phyloP scores from a whole-genome alignment of 2,797 vertebrate species.

The Tragopan temminckii region DNA sequence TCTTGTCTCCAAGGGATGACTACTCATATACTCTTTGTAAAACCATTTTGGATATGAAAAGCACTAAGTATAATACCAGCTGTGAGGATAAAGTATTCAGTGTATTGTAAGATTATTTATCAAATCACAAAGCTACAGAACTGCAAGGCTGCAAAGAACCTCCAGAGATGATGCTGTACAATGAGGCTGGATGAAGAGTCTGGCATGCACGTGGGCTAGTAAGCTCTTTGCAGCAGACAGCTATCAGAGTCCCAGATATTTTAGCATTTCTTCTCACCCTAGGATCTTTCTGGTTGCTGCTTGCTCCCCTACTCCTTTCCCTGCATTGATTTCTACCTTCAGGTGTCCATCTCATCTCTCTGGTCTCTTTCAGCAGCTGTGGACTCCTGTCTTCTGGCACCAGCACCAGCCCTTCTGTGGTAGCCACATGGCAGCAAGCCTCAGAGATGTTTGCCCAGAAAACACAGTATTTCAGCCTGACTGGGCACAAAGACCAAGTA shows the following conservation, averaged over 20 bases:
- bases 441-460: background rate
- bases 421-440: background rate
- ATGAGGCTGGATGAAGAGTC: background rate
- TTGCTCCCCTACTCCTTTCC: background rate
- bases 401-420: background rate
- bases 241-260: background rate
- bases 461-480: background rate
- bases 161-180: background rate
- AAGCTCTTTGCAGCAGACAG: background rate
- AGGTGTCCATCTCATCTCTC: background rate
- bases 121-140: background rate
- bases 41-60: constrained; percentile 7
- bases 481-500: background rate
- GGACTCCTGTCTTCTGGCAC: background rate
- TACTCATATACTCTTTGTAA: background rate
- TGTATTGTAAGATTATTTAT: background rate
- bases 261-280: background rate
- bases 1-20: constrained; percentile 1
- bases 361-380: background rate
- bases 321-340: background rate
- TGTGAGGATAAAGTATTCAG: background rate
- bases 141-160: background rate
- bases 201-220: background rate
- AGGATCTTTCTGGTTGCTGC: background rate
- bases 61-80: background rate